Base-by-base conservation (phyloP, 2,113 vertebrate genomes). In the Platanista minor region DNA sequence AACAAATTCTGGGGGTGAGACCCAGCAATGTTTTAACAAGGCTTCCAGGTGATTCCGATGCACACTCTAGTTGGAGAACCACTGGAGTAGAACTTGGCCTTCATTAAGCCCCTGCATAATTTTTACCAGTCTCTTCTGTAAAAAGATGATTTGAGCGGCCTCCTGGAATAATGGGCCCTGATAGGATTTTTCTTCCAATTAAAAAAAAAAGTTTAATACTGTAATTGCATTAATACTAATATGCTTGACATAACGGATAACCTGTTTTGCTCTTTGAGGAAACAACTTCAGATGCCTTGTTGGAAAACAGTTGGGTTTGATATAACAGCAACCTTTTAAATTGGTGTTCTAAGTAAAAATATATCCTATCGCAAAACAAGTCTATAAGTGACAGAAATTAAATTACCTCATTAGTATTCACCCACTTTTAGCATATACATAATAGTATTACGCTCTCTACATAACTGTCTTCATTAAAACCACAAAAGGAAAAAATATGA, bases 381-480 rank as follows among this genome's bases (percentile, higher is more conserved):
- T 95, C 18, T 75, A 43, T 54, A 75, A 78, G 64, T 49, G 6
- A 31, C 49, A 87, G 52, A 87, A 94, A 91, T 52, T 84, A 54
- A 94, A 91, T 52, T 84, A 54, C 69, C 83, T 61, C 61, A 87
- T 83, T 88, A 95, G 2, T 84, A 89, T 95, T 72, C 86, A 69
- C 77, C 69, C 41, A 15, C 69, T 59, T 91, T 87, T 71, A 78
- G 8, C 57, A 74, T 69, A 91, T 6, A 94, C 31, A 39, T 21
- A 61, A 66, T 33, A 91, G 18, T 77, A 52, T 78, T 61, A 71
- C 49, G 94, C 62, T 94, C 49, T 90, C 72, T 72, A 89, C 54
- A 93, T 91, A 78, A 78, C 5, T 87, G 18, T 90, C 64, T 64
- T 92, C 90, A 90, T 89, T 90, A 80, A 97, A 96, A 96, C 66